Conservation (phyloP, 1,140 invertebrate genomes). For the Diploscapter pachys region DNA sequence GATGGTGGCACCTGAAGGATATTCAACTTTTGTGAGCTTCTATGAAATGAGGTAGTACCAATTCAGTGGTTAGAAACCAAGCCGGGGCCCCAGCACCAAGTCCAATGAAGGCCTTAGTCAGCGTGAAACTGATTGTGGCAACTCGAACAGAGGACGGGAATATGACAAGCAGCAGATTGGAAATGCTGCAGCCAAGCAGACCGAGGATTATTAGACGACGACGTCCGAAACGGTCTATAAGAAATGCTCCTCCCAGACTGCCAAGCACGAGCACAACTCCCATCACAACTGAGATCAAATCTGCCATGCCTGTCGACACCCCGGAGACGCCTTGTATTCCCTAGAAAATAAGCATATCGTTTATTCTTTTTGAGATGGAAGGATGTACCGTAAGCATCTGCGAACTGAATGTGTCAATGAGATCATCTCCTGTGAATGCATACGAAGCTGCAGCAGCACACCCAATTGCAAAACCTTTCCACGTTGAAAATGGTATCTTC, state of each 20-base stretch:
- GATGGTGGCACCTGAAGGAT: constrained; percentile 23
- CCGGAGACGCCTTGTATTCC: no score
- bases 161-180: constrained; percentile 25
- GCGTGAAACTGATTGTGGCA: constrained; percentile 25
- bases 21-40: background rate
- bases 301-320: constrained; percentile 13
- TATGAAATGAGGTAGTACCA: constrained; percentile 6
- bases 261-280: constrained; percentile 35
- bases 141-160: constrained; percentile 14
- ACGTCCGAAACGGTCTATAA: constrained; percentile 38
- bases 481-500: constrained; percentile 28
- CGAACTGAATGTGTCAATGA: constrained; percentile 39
- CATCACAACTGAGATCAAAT: constrained; percentile 34
- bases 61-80: constrained; percentile 44
- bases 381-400: constrained; percentile 26
- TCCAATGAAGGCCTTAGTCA: constrained; percentile 40
- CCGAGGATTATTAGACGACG: constrained; percentile 31
- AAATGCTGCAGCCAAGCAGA: constrained; percentile 31
- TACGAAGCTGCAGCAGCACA: constrained; percentile 33
- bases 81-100: constrained; percentile 40
- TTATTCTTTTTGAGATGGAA: no score
- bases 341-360: no score
- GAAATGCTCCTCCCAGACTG: constrained; percentile 32
- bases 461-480: constrained; percentile 38
- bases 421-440: constrained; percentile 41